Conservation (phyloP, 2,113 vertebrate species). For the Dipodomys spectabilis region DNA sequence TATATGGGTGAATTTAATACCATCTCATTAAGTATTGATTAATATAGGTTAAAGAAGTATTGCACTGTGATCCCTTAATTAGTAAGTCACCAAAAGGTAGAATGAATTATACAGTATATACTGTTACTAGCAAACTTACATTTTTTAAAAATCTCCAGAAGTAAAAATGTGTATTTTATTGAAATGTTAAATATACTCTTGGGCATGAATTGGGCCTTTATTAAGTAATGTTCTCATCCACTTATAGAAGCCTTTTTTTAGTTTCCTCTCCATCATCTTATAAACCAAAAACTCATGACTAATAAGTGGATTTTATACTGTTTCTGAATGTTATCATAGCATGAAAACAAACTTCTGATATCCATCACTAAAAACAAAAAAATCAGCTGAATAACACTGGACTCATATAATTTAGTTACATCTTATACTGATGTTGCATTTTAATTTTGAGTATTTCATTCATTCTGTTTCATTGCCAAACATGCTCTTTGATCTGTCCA, state of each 20-base stretch:
- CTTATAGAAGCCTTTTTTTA: conserved; percentile 7
- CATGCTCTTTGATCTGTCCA: conserved; percentile 85
- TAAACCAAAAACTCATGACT: conserved; percentile 68
- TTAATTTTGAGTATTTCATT: conserved; percentile 74
- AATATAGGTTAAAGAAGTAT: not conserved
- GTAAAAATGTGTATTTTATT: not conserved
- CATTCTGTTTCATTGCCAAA: conserved; percentile 80
- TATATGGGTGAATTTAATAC: conserved; percentile 4
- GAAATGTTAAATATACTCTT: not conserved
- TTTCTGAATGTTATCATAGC: conserved; percentile 62
- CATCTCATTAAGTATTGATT: conserved; percentile 50
- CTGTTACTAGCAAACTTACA: not conserved
- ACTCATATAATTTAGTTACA: not conserved
- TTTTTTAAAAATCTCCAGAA: not conserved
- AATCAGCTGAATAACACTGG: conserved; percentile 49
- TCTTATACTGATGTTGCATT: conserved; percentile 54
- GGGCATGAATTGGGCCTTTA: conserved; percentile 40
- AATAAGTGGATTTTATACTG: conserved; percentile 40
- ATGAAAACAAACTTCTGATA: conserved; percentile 64
- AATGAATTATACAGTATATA: not conserved
- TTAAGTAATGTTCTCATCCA: not conserved
- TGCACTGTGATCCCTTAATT: not conserved
- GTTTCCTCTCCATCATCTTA: conserved; percentile 3
- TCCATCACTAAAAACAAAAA: not conserved
- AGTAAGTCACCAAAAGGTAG: not conserved